Evolutionary conservation across 2,797 vertebrate species (phyloP).

Genomic region (Syngnathus acus): DNA sequence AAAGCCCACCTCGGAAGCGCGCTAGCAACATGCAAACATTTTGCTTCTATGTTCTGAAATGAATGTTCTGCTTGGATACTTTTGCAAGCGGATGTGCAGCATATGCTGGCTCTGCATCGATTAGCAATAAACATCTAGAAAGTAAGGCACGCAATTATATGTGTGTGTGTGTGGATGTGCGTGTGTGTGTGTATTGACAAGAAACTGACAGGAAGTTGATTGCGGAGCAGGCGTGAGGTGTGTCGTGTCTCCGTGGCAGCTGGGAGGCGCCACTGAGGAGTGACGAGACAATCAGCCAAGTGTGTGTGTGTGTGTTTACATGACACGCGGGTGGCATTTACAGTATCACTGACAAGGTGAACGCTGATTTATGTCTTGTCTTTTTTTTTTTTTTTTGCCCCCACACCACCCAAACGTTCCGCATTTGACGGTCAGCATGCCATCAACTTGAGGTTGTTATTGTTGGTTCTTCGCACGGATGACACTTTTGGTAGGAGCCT

Average conservation of each 20-base stretch:
- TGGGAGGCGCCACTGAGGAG: constrained; percentile 3
- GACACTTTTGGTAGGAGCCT: too few species aligned
- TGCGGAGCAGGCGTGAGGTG: background rate
- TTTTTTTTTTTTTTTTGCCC: too few species aligned
- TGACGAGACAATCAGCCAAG: background rate
- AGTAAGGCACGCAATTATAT: too few species aligned
- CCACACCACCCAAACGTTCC: background rate
- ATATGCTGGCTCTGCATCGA: too few species aligned
- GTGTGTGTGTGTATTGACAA: too few species aligned
- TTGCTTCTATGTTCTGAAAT: too few species aligned
- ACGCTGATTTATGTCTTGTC: background rate
- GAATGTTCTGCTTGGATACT: too few species aligned
- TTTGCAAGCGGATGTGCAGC: too few species aligned
- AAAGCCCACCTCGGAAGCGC: constrained; percentile 33
- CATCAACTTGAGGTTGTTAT: background rate
- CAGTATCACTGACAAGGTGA: background rate
- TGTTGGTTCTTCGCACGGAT: too few species aligned
- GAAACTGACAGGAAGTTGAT: background rate
- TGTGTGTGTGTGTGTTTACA: background rate
- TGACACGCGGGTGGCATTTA: background rate
- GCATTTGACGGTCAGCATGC: background rate
- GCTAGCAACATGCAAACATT: constrained; percentile 13
- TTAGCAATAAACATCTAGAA: too few species aligned
- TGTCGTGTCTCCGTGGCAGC: background rate
- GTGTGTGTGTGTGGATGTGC: too few species aligned